Base-by-base conservation (phyloP, 2,113 vertebrate species). In the Pipra filicauda region DNA sequence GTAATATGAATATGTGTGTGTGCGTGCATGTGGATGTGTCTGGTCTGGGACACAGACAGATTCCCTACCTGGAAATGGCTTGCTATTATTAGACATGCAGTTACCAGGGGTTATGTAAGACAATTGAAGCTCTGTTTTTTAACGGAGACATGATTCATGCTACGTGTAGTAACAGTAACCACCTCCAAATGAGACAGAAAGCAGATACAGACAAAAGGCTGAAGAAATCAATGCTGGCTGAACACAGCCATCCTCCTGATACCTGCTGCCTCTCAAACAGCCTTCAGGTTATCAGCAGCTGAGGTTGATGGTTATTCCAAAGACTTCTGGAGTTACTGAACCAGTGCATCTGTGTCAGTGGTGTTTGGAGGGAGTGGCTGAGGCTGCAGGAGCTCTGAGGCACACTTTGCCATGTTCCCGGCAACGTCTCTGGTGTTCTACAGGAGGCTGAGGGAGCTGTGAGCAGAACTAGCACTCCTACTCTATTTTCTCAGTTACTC, bases 41-140 rank as follows among this genome's bases (percentile, higher is more conserved):
- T 94, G 65, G 94, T 80, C 90, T 95, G 79, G 89, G 96, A 97
- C 89, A 78, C 89, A 97, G 98, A 96, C 97, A 98, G 96, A 97
- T 98, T 98, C 96, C 91, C 95, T 97, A 98, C 98, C 98, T 98
- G 98, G 96, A 98, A 98, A 97, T 98, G 97, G 94, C 94, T 98
- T 97, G 95, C 98, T 98, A 97, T 98, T 98, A 98, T 98, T 98
- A 98, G 98, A 96, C 64, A 39, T 89, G 95, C 97, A 95, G 96
- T 97, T 98, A 98, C 97, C 92, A 97, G 88, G 95, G 96, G 96
- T 98, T 98, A 98, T 98, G 97, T 97, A 98, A 98, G 97, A 98
- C 98, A 98, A 98, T 90, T 97, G 97, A 95, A 97, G 96, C 97
- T 97, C 97, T 98, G 97, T 98, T 98, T 98, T 98, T 98, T 97